These are phyloP conservation scores for Nomada flava DNA, from an alignment of 2,888 invertebrate species.

Conservation along the genomic window DNA sequence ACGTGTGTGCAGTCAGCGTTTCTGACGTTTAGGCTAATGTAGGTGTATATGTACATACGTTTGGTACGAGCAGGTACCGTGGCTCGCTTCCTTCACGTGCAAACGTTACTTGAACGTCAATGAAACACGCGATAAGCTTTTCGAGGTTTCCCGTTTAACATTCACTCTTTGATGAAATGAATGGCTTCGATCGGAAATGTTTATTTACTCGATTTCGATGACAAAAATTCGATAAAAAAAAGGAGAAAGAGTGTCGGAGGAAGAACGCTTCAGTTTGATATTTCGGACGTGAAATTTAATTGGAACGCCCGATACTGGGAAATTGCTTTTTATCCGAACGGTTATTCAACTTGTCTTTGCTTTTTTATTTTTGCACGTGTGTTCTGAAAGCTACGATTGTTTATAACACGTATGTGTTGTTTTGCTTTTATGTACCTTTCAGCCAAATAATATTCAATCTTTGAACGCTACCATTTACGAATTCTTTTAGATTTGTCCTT, in stretches of 20 bases:
- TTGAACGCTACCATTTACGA: neutral
- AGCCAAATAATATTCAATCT: neutral
- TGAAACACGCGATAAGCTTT: constrained; percentile 3
- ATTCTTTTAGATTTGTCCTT: too few relatives aligned
- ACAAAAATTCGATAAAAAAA: neutral
- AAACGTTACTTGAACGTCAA: neutral
- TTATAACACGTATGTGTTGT: neutral
- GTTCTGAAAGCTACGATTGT: neutral
- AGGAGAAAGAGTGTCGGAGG: too few relatives aligned
- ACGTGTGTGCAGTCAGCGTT: constrained; percentile 4
- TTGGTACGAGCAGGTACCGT: constrained; percentile 20
- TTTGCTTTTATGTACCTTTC: neutral
- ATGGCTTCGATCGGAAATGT: neutral
- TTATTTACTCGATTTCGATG: neutral
- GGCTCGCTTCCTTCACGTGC: neutral
- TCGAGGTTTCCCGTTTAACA: neutral
- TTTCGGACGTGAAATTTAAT: constrained; percentile 11
- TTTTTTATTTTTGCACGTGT: neutral
- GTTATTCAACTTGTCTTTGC: neutral
- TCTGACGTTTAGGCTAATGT: constrained; percentile 27
- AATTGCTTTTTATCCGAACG: constrained; percentile 12
- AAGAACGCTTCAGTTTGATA: neutral
- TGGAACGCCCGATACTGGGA: neutral
- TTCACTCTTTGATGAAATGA: neutral
- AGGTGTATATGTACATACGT: neutral